These are phyloP conservation scores for Lottia gigantea DNA, from an alignment of 2,888 invertebrate genomes.

Conservation along the genomic window DNA sequence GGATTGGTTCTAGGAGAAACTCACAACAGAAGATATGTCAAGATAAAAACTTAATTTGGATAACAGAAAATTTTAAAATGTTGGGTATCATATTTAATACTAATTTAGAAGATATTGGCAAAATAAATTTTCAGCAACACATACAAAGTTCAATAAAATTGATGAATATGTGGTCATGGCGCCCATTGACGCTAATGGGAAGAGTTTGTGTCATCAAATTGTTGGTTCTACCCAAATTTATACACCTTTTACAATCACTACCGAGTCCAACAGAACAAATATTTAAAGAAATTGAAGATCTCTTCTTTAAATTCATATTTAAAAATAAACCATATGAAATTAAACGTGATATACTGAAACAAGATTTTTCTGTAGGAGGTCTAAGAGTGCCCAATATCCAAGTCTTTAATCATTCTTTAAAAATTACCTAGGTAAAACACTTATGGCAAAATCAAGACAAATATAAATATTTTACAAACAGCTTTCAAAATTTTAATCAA, in stretches of 20 bases:
- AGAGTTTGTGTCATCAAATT: slow-evolving; percentile 20
- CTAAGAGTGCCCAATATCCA: slow-evolving; percentile 22
- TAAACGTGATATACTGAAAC: slow-evolving; percentile 18
- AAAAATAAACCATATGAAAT: slow-evolving; percentile 21
- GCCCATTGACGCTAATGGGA: slow-evolving; percentile 9
- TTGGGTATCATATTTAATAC: too few species aligned
- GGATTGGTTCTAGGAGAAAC: too few species aligned
- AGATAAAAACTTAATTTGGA: too few species aligned
- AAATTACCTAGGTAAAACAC: slow-evolving; percentile 19
- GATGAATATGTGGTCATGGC: slow-evolving; percentile 14
- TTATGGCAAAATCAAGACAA: too few species aligned
- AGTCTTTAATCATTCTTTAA: slow-evolving; percentile 13
- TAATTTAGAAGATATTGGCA: too few species aligned
- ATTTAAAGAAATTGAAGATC: slow-evolving; percentile 17
- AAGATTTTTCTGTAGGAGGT: slow-evolving; percentile 13
- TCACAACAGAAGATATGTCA: too few species aligned
- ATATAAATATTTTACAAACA: too few species aligned
- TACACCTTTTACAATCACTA: slow-evolving; percentile 14
- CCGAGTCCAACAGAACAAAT: slow-evolving; percentile 15
- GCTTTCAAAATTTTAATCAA: too few species aligned
- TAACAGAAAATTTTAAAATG: too few species aligned
- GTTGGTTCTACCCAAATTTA: slow-evolving; percentile 14
- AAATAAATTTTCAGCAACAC: too few species aligned
- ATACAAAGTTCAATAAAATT: too few species aligned
- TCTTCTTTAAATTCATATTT: slow-evolving; percentile 19